phyloP scores from a whole-genome alignment of 2,888 invertebrate genomes.

The Drosophila mettleri region DNA sequence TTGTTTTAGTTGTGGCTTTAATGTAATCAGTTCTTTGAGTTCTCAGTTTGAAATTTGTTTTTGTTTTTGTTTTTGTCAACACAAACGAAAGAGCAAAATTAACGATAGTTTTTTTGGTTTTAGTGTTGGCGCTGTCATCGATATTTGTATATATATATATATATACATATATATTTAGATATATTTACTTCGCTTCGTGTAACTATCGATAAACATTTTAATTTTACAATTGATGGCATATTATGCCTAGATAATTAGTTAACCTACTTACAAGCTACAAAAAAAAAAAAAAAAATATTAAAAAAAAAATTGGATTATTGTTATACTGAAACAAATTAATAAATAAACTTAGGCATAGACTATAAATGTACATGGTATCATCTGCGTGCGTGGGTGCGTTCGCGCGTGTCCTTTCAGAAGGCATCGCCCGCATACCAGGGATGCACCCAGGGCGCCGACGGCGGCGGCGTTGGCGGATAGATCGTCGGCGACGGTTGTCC shows the following conservation, averaged over 20 bases:
- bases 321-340: conserved; percentile 23
- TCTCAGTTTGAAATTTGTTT: conserved; percentile 53
- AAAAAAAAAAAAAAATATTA: conserved; percentile 19
- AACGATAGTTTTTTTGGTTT: conserved; percentile 16
- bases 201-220: conserved; percentile 40
- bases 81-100: conserved; percentile 26
- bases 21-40: conserved; percentile 79
- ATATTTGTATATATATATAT: conserved; percentile 8
- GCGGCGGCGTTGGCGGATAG: conserved; percentile 85
- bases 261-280: conserved; percentile 68
- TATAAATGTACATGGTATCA: conserved; percentile 41
- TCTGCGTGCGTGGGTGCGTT: background rate
- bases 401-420: conserved; percentile 65
- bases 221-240: conserved; percentile 52
- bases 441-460: conserved; percentile 85
- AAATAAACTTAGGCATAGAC: conserved; percentile 44
- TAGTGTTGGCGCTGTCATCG: conserved; percentile 35
- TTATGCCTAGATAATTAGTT: conserved; percentile 70
- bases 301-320: background rate
- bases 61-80: conserved; percentile 11
- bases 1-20: conserved; percentile 42
- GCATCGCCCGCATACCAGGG: conserved; percentile 85
- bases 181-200: conserved; percentile 11
- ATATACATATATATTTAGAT: background rate
- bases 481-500: conserved; percentile 85